Percentiles rank a stretch among this genome's conserved stretches.
These are phyloP conservation scores for Lamellibrachia luymesi DNA, from an alignment of 1,140 invertebrate genomes.

Conservation along the genomic window DNA sequence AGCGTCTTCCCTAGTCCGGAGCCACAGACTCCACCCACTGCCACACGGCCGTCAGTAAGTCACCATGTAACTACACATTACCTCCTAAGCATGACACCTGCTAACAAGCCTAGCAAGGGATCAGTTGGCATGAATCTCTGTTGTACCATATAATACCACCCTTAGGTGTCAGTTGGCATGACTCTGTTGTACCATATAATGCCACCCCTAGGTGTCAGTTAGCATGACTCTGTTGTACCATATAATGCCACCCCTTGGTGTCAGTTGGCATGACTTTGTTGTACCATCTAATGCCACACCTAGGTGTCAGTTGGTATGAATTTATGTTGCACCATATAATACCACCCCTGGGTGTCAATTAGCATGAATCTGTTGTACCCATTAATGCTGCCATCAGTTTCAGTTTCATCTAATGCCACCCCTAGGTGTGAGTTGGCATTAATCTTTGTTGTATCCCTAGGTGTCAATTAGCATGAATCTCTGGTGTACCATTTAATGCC, in stretches of 20 bases:
- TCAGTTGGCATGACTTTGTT: not conserved
- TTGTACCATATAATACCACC: not conserved
- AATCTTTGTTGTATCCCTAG: slow-evolving; percentile 61
- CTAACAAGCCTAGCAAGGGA: not conserved
- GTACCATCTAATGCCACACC: too few relatives aligned
- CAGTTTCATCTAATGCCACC: too few relatives aligned
- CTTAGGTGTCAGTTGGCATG: not conserved
- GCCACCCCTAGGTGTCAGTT: slow-evolving; percentile 70
- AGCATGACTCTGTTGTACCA: slow-evolving; percentile 26
- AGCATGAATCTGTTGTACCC: too few relatives aligned
- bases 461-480: slow-evolving; percentile 62
- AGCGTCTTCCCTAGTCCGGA: slow-evolving; percentile 42
- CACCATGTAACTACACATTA: not conserved
- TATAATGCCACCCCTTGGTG: not conserved
- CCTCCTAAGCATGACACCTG: not conserved
- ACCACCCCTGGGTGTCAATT: too few relatives aligned
- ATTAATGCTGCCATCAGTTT: too few relatives aligned
- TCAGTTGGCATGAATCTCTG: not conserved
- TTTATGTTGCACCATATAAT: too few relatives aligned
- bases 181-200: not conserved
- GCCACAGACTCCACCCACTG: slow-evolving; percentile 35
- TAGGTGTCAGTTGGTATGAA: too few relatives aligned
- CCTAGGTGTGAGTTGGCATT: too few relatives aligned
- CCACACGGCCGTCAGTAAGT: slow-evolving; percentile 40
- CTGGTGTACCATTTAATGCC: slow-evolving; percentile 12